Conservation (phyloP, 2,888 invertebrate genomes). For the Celastrina argiolus region DNA sequence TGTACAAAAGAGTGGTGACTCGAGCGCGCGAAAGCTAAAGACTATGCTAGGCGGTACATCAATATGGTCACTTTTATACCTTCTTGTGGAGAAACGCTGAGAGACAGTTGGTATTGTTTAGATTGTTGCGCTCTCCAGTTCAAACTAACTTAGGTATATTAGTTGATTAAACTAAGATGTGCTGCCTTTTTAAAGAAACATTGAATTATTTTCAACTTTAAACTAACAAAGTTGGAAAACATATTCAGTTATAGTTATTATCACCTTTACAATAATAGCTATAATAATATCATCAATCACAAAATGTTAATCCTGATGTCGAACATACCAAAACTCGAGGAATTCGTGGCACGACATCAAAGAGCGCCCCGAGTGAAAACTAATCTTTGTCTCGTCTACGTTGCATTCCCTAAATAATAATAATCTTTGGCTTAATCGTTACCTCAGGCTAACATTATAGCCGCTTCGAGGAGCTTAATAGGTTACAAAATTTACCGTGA, state of each 20-base stretch:
- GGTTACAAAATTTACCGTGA: constrained; percentile 75
- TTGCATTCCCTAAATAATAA: constrained; percentile 34
- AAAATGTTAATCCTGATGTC: background rate
- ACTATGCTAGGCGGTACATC: constrained; percentile 33
- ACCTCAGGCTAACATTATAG: constrained; percentile 75
- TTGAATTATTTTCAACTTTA: too few species aligned
- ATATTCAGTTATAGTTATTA: too few species aligned
- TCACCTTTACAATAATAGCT: background rate
- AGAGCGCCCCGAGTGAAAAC: constrained; percentile 26
- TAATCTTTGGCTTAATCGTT: constrained; percentile 72
- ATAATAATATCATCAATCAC: background rate
- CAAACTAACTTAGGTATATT: too few species aligned
- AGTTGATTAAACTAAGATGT: too few species aligned
- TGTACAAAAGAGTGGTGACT: constrained; percentile 78
- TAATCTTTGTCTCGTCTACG: constrained; percentile 28
- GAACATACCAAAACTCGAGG: constrained; percentile 20
- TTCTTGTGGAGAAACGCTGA: constrained; percentile 20
- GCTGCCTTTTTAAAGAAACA: too few species aligned
- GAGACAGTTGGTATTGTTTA: background rate
- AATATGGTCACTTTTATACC: constrained; percentile 31
- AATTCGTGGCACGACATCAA: constrained; percentile 14
- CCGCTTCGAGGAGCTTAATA: constrained; percentile 76
- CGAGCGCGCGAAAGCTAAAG: constrained; percentile 53
- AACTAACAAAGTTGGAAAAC: too few species aligned
- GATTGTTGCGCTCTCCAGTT: background rate